Evolutionary conservation across 2,888 invertebrate genomes (phyloP).

Genomic region (Branchipolynoe longqiensis): DNA sequence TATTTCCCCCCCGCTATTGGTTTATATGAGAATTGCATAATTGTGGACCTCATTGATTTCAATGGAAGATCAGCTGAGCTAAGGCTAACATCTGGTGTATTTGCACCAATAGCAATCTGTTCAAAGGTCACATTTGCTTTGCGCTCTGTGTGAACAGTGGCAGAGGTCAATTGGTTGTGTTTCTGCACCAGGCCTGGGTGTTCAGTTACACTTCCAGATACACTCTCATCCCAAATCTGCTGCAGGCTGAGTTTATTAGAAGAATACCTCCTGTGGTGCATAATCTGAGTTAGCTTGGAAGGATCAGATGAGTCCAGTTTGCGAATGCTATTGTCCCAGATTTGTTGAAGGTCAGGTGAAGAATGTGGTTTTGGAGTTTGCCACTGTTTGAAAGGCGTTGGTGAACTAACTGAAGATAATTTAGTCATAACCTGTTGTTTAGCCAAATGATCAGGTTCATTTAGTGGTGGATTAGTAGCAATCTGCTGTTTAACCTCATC

Average conservation of each 20-base stretch:
- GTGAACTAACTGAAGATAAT: too few species aligned
- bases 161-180: not conserved
- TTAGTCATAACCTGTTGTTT: too few species aligned
- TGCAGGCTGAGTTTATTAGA: not conserved
- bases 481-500: too few species aligned
- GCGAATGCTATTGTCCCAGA: slow-evolving; percentile 15
- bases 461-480: too few species aligned
- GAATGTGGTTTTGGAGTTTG: too few species aligned
- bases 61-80: not conserved
- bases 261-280: not conserved
- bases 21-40: not conserved
- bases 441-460: too few species aligned
- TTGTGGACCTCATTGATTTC: not conserved
- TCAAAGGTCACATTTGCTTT: not conserved
- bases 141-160: not conserved
- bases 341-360: not conserved
- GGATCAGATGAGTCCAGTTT: too few species aligned
- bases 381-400: too few species aligned
- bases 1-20: slow-evolving; percentile 17
- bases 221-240: slow-evolving; percentile 5
- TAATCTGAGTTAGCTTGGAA: not conserved
- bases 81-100: slow-evolving; percentile 5
- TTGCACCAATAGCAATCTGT: not conserved
- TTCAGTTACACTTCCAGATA: not conserved
- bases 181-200: not conserved